Evolutionary conservation across 2,888 invertebrate genomes (phyloP).

Genomic region (Temnothorax rugatulus): DNA sequence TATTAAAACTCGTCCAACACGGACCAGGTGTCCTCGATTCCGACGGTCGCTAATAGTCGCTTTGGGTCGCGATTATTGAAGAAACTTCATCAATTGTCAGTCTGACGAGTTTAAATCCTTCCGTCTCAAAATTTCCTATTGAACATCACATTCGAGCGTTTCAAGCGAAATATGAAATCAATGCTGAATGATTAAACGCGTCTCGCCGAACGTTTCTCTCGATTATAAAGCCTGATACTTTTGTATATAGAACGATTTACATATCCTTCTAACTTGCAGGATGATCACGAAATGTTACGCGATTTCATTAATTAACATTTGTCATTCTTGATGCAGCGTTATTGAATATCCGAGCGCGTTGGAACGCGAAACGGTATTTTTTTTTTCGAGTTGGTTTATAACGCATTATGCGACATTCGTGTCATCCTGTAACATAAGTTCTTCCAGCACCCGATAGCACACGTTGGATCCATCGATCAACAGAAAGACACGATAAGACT

Average conservation of each 20-base stretch:
- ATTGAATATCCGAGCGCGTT: not conserved
- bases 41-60: not conserved
- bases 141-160: not conserved
- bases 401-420: constrained; percentile 17
- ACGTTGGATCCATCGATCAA: constrained; percentile 70
- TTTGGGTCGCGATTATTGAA: not conserved
- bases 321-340: not conserved
- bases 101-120: not conserved
- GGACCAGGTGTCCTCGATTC: not conserved
- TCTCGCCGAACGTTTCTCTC: constrained; percentile 26
- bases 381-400: not conserved
- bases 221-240: constrained; percentile 5
- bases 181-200: not conserved
- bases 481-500: constrained; percentile 70
- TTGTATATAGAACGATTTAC: constrained; percentile 45
- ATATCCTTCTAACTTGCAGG: constrained; percentile 34
- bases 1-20: constrained; percentile 21
- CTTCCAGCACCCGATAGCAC: constrained; percentile 74
- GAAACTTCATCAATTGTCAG: not conserved
- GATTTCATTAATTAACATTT: not conserved
- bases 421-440: constrained; percentile 65
- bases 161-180: too few species aligned
- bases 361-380: not conserved
- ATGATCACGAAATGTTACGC: constrained; percentile 16
- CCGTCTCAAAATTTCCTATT: not conserved